These are phyloP conservation scores for Oreortyx pictus DNA, from an alignment of 2,797 vertebrate genomes.

Conservation along the genomic window DNA sequence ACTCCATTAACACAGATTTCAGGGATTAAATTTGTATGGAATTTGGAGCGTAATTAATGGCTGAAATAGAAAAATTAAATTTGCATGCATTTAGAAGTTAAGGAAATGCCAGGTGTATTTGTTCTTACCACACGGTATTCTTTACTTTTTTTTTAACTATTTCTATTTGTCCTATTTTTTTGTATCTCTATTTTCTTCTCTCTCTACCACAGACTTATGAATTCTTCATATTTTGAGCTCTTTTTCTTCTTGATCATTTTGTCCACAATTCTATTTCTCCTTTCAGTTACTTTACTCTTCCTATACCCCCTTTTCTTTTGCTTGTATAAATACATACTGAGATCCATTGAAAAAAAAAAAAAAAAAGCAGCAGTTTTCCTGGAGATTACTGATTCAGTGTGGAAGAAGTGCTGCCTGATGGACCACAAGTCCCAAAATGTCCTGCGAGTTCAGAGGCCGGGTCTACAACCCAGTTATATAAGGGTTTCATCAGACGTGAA, in stretches of 20 bases:
- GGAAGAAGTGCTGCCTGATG: background rate
- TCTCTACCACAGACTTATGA: background rate
- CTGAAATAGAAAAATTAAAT: background rate
- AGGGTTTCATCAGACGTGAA: conserved; percentile 8
- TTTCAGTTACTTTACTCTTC: background rate
- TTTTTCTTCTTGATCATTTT: background rate
- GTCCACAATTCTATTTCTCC: background rate
- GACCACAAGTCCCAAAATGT: background rate
- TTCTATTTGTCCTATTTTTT: background rate
- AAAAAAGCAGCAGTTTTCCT: conserved; percentile 6
- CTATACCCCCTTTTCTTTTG: background rate
- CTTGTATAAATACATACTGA: background rate
- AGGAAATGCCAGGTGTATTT: background rate
- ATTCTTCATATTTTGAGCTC: background rate
- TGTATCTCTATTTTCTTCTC: background rate
- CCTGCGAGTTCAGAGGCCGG: background rate
- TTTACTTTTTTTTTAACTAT: background rate
- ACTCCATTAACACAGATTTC: background rate
- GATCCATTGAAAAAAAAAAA: background rate
- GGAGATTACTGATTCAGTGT: background rate
- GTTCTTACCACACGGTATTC: background rate
- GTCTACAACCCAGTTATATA: background rate
- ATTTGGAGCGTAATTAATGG: background rate
- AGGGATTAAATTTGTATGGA: conserved; percentile 23
- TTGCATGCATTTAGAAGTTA: background rate